Conservation (phyloP, 2,113 vertebrate genomes). For the Hippocampus zosterae region DNA sequence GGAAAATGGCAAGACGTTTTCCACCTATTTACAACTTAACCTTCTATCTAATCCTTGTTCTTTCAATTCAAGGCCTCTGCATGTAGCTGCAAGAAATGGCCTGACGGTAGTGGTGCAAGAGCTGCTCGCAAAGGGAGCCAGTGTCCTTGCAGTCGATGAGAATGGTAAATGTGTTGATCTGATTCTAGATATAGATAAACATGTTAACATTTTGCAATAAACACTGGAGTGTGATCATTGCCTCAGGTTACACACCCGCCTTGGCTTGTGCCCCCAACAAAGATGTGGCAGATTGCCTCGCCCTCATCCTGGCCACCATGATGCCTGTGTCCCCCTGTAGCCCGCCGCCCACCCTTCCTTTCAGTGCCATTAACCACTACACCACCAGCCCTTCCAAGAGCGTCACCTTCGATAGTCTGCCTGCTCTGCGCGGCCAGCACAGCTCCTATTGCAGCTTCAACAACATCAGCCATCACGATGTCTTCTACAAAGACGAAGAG, state of each 20-base stretch:
- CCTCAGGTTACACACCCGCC: slow-evolving; percentile 92
- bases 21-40: not conserved
- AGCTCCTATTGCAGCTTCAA: slow-evolving; percentile 95
- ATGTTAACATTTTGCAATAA: not conserved
- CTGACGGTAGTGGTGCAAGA: slow-evolving; percentile 96
- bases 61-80: slow-evolving; percentile 80
- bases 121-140: slow-evolving; percentile 94
- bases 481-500: slow-evolving; percentile 86
- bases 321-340: slow-evolving; percentile 92
- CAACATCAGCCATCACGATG: slow-evolving; percentile 86
- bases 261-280: slow-evolving; percentile 97
- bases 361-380: slow-evolving; percentile 94
- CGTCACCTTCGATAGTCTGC: slow-evolving; percentile 90
- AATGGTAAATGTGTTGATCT: slow-evolving; percentile 78
- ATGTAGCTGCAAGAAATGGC: slow-evolving; percentile 95
- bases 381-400: slow-evolving; percentile 91
- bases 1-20: not conserved
- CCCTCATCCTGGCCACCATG: slow-evolving; percentile 98
- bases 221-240: not conserved
- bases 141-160: slow-evolving; percentile 96
- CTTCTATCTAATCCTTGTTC: not conserved
- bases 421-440: slow-evolving; percentile 82
- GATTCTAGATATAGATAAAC: not conserved
- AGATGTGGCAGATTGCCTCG: slow-evolving; percentile 96
- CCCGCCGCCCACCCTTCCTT: slow-evolving; percentile 81